Evolutionary conservation across 2,797 vertebrate genomes (phyloP).

Genomic region (Benthosema pterotum): DNA sequence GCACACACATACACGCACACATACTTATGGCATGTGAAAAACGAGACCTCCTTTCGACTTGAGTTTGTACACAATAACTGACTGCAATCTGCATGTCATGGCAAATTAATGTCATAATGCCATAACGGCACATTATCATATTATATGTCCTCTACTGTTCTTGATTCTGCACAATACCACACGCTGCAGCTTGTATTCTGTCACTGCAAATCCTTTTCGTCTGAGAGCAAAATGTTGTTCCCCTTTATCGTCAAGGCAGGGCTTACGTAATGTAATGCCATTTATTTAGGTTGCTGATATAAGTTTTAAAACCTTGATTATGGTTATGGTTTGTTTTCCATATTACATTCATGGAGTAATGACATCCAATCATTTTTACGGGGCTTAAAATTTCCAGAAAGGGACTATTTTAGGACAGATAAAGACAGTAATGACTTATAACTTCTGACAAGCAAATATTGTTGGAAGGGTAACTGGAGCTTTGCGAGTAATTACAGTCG

Average conservation of each 20-base stretch:
- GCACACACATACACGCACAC: not conserved
- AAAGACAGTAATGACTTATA: constrained; percentile 19
- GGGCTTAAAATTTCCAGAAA: constrained; percentile 13
- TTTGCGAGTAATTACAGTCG: constrained; percentile 18
- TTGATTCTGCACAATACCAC: not conserved
- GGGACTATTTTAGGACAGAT: constrained; percentile 21
- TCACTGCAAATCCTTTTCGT: not conserved
- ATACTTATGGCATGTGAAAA: too few species aligned
- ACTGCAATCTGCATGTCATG: too few species aligned
- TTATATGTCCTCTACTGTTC: not conserved
- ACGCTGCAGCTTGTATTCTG: not conserved
- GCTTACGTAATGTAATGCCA: constrained; percentile 15
- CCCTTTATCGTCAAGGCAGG: constrained; percentile 3
- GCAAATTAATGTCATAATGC: not conserved
- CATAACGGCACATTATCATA: not conserved
- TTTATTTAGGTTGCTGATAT: constrained; percentile 30
- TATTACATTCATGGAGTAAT: constrained; percentile 11
- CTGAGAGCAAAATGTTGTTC: constrained; percentile 4
- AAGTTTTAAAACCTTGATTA: constrained; percentile 19
- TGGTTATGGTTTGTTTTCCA: constrained; percentile 30
- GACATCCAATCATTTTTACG: constrained; percentile 14
- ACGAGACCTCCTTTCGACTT: too few species aligned
- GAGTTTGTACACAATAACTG: too few species aligned
- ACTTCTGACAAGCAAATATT: constrained; percentile 34
- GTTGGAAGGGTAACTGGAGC: constrained; percentile 22